Percentiles rank a stretch among this genome's conserved stretches.
Evolutionary conservation across 2,888 invertebrate genomes (phyloP).

Genomic region (Hypselothyrea guttata): DNA sequence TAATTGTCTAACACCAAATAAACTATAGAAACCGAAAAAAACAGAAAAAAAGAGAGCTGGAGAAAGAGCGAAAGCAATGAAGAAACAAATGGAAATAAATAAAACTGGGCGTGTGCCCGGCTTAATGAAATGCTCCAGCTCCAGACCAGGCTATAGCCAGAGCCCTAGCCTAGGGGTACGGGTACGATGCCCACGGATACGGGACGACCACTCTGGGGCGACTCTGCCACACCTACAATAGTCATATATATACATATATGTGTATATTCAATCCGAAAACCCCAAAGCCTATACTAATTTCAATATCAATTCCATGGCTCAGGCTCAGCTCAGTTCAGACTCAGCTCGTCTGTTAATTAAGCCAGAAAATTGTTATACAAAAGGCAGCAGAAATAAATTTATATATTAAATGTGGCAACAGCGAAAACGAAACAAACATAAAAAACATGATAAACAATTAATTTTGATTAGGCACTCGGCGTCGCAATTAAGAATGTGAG

Average conservation of each 20-base stretch:
- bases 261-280: no score
- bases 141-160: not conserved
- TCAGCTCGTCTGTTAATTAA: constrained; percentile 69
- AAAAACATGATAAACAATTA: constrained; percentile 79
- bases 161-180: constrained; percentile 8
- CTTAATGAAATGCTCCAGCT: constrained; percentile 45
- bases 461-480: constrained; percentile 75
- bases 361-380: constrained; percentile 45
- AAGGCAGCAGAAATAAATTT: constrained; percentile 7
- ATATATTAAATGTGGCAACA: constrained; percentile 17
- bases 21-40: constrained; percentile 50
- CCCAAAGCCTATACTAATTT: constrained; percentile 8
- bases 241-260: constrained; percentile 18
- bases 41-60: constrained; percentile 5
- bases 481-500: constrained; percentile 64
- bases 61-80: constrained; percentile 8
- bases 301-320: constrained; percentile 26
- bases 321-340: constrained; percentile 37
- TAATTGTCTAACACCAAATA: constrained; percentile 81
- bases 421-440: constrained; percentile 59
- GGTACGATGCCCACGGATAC: constrained; percentile 14
- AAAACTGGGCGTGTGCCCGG: constrained; percentile 67
- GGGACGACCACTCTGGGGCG: constrained; percentile 35
- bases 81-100: constrained; percentile 30
- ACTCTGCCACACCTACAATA: constrained; percentile 66